These are phyloP conservation scores for Oscheius sp. DNA, from an alignment of 2,888 invertebrate genomes.

Conservation along the genomic window DNA sequence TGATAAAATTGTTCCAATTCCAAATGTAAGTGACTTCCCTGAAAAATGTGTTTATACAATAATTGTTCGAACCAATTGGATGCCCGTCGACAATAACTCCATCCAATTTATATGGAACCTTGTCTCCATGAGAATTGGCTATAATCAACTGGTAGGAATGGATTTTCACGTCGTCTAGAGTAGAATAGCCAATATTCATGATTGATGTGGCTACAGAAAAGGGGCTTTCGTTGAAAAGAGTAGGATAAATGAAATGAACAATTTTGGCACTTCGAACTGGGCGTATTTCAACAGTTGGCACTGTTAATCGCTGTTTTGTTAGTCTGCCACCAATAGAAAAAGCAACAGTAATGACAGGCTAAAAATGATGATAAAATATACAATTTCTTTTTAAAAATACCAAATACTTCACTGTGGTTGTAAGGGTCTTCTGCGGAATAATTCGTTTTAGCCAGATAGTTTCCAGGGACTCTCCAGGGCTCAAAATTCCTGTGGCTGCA, in stretches of 20 bases:
- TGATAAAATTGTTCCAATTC: constrained; percentile 12
- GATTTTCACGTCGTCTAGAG: constrained; percentile 32
- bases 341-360: constrained; percentile 42
- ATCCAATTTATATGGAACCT: not conserved
- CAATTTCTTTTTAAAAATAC: too few species aligned
- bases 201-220: constrained; percentile 45
- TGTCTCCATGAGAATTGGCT: not conserved
- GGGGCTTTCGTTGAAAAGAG: constrained; percentile 4
- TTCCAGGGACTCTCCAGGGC: constrained; percentile 20
- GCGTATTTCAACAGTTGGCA: constrained; percentile 25
- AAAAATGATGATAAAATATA: constrained; percentile 19
- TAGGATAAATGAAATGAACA: constrained; percentile 17
- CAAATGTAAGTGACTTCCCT: constrained; percentile 4
- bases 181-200: constrained; percentile 50
- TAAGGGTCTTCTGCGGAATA: constrained; percentile 28
- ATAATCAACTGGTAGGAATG: constrained; percentile 13
- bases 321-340: constrained; percentile 35
- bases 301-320: constrained; percentile 39
- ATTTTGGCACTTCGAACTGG: constrained; percentile 20
- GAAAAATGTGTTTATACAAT: not conserved
- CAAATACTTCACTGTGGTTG: constrained; percentile 36
- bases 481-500: not conserved
- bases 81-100: not conserved
- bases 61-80: constrained; percentile 2
- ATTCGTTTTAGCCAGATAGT: constrained; percentile 25